Percentiles rank a stretch among this genome's conserved stretches.
phyloP scores from a whole-genome alignment of 2,797 vertebrate genomes.

The Mormyrops attenuatus region DNA sequence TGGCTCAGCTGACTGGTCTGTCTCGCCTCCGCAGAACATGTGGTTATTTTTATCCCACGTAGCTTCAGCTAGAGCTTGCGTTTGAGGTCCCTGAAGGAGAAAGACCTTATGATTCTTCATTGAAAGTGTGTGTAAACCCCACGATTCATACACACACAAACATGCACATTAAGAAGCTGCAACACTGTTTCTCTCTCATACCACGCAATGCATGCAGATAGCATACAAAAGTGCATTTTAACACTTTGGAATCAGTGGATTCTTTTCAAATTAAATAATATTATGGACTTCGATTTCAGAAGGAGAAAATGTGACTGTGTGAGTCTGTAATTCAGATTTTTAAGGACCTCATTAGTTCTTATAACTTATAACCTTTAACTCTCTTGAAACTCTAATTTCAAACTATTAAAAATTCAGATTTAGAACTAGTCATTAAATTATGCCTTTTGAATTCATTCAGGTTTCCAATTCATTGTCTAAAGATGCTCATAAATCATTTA shows the following conservation, averaged over 20 bases:
- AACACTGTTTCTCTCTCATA: neutral
- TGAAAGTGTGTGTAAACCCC: neutral
- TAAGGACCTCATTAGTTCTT: neutral
- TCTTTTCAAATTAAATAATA: neutral
- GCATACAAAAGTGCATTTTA: neutral
- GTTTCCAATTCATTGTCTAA: neutral
- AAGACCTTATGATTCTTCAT: neutral
- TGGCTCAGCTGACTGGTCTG: constrained; percentile 10
- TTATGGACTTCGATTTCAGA: neutral
- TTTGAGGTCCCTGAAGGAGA: neutral
- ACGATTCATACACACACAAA: neutral
- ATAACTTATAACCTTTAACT: neutral
- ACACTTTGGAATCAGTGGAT: neutral
- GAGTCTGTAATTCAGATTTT: neutral
- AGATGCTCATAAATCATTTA: neutral
- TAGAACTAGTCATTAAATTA: neutral
- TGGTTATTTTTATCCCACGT: constrained; percentile 25
- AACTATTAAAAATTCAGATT: neutral
- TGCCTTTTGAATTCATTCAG: neutral
- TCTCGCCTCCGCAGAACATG: constrained; percentile 12
- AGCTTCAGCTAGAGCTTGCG: neutral
- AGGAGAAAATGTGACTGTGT: neutral
- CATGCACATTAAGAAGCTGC: neutral
- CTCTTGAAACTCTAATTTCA: neutral
- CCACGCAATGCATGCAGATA: neutral